Evolutionary conservation across 2,113 vertebrate genomes (phyloP).

Genomic region (Leptobrachium leishanense): DNA sequence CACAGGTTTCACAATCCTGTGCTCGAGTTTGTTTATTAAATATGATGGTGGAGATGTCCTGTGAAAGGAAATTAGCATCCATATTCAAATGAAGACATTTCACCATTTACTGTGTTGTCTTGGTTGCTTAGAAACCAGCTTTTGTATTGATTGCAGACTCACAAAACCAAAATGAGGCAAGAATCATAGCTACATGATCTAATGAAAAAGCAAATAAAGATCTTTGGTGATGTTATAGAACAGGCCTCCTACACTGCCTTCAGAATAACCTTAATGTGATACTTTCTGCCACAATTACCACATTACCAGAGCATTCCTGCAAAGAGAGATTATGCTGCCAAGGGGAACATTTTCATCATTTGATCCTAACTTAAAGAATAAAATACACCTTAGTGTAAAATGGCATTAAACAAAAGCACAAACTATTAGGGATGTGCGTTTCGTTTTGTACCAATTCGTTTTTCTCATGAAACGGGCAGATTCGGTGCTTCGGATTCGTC

Average conservation of each 20-base stretch:
- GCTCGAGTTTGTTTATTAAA: constrained; percentile 12
- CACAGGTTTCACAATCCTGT: neutral
- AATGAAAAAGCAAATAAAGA: constrained; percentile 13
- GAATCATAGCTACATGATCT: constrained; percentile 29
- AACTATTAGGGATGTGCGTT: too few species aligned
- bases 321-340: constrained; percentile 12
- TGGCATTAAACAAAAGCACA: too few species aligned
- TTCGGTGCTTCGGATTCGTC: too few species aligned
- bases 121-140: constrained; percentile 14
- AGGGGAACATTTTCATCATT: constrained; percentile 14
- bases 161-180: neutral
- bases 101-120: constrained; percentile 3
- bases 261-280: constrained; percentile 25
- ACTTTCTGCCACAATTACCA: constrained; percentile 10
- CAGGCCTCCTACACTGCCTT: constrained; percentile 17
- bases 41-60: neutral
- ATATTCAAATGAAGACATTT: constrained; percentile 27
- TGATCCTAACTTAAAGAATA: neutral
- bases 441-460: too few species aligned
- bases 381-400: neutral
- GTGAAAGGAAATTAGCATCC: neutral
- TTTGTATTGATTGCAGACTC: constrained; percentile 13
- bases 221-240: neutral
- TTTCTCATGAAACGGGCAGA: too few species aligned
- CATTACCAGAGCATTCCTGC: constrained; percentile 3